A percentile compares a stretch with the other conserved stretches of the same genome.
Evolutionary conservation across 1,140 invertebrate genomes (phyloP).

Genomic region (Drosophila auraria): DNA sequence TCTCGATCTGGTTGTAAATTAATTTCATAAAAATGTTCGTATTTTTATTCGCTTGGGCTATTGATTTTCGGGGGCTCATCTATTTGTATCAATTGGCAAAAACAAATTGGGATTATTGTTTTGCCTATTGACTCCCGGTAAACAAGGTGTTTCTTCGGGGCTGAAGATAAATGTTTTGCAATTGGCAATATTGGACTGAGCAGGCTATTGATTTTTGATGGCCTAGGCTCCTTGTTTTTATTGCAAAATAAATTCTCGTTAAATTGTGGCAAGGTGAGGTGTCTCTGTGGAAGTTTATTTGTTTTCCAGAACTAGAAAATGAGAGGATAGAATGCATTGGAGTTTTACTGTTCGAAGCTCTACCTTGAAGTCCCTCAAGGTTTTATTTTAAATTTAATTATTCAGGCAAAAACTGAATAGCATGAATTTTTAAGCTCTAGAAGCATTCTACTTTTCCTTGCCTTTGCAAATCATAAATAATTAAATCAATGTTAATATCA

Average conservation of each 20-base stretch:
- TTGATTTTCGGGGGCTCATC: conserved; percentile 2
- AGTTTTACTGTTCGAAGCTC: too few relatives aligned
- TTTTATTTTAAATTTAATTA: not conserved
- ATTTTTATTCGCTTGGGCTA: not conserved
- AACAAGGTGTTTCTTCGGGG: not conserved
- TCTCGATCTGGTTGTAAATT: not conserved
- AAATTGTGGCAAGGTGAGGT: too few relatives aligned
- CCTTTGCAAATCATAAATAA: too few relatives aligned
- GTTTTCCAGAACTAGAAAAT: not conserved
- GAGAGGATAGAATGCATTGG: too few relatives aligned
- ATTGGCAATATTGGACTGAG: not conserved
- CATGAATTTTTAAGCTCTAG: too few relatives aligned
- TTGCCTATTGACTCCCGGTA: conserved; percentile 8
- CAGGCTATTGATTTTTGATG: not conserved
- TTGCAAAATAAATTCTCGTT: not conserved
- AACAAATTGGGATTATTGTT: conserved; percentile 14
- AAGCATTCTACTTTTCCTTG: too few relatives aligned
- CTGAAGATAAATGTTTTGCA: conserved; percentile 8
- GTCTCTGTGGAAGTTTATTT: not conserved
- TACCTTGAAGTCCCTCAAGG: too few relatives aligned
- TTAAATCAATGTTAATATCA: not conserved
- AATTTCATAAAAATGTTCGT: conserved; percentile 17
- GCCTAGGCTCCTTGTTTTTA: not conserved
- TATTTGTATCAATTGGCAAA: conserved; percentile 15
- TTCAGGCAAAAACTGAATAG: not conserved